Conservation (phyloP, 2,888 invertebrate species). For the Drosophila infuscata region DNA sequence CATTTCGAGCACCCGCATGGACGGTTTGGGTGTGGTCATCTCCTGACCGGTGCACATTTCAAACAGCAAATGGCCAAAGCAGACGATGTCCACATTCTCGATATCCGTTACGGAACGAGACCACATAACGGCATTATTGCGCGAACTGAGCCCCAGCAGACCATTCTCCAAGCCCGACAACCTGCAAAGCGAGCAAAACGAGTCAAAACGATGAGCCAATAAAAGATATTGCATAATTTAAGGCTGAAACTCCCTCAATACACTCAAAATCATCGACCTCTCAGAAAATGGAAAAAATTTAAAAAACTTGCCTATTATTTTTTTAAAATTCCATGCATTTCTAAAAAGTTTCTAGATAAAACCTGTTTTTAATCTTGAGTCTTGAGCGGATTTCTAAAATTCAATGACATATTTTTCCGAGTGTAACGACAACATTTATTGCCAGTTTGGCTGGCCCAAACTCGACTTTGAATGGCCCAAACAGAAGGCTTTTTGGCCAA, state of each 20-base stretch:
- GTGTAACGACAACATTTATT: conserved; percentile 7
- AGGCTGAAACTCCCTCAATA: conserved; percentile 12
- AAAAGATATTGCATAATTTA: conserved; percentile 53
- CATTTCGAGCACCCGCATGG: conserved; percentile 89
- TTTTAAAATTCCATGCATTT: too few relatives aligned
- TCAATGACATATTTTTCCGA: background rate
- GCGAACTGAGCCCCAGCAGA: conserved; percentile 89
- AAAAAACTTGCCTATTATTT: too few relatives aligned
- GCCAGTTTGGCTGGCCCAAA: conserved; percentile 7
- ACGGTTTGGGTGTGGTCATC: conserved; percentile 90
- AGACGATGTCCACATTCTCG: conserved; percentile 88
- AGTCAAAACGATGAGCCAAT: background rate
- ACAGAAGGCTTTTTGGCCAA: conserved; percentile 58
- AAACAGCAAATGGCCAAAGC: conserved; percentile 94
- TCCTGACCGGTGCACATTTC: conserved; percentile 96
- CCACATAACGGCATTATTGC: conserved; percentile 87
- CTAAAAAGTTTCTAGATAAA: too few relatives aligned
- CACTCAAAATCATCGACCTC: background rate
- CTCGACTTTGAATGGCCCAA: conserved; percentile 23
- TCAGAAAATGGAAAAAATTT: background rate
- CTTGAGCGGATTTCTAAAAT: background rate
- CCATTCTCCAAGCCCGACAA: conserved; percentile 95
- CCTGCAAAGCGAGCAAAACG: conserved; percentile 83
- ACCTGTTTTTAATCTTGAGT: too few relatives aligned
- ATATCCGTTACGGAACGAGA: conserved; percentile 85